These are phyloP conservation scores for Apotomis betuletana DNA, from an alignment of 2,888 invertebrate species.

Conservation along the genomic window DNA sequence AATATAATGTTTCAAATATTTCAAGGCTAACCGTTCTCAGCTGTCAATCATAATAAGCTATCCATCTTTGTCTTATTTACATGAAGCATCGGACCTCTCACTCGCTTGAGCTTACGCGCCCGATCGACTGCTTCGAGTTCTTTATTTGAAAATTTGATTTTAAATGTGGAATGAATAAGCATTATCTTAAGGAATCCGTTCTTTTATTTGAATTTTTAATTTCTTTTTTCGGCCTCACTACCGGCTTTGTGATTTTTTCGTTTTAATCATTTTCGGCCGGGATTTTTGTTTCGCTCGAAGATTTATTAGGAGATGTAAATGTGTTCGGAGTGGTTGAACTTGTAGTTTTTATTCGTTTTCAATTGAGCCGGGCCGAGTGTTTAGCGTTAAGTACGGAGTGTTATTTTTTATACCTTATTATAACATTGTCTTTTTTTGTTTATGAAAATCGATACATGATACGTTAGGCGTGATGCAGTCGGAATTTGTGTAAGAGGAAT, in stretches of 20 bases:
- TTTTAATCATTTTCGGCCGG: constrained; percentile 66
- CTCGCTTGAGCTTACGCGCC: constrained; percentile 66
- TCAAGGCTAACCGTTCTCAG: constrained; percentile 84
- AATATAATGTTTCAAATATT: constrained; percentile 84
- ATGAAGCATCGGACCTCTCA: constrained; percentile 58
- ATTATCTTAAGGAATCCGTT: constrained; percentile 81
- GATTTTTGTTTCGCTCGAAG: constrained; percentile 66
- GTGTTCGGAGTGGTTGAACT: constrained; percentile 58
- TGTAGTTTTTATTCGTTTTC: constrained; percentile 50
- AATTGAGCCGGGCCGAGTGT: constrained; percentile 34
- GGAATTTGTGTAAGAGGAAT: constrained; percentile 65
- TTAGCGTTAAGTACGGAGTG: constrained; percentile 24
- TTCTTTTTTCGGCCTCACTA: constrained; percentile 77
- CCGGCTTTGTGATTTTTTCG: constrained; percentile 69
- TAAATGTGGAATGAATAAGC: constrained; percentile 84
- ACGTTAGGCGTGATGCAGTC: constrained; percentile 43
- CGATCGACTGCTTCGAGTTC: constrained; percentile 78
- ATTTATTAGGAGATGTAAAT: constrained; percentile 77
- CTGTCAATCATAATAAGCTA: constrained; percentile 84
- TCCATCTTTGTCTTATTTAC: constrained; percentile 72
- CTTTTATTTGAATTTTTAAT: constrained; percentile 82
- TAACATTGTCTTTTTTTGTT: constrained; percentile 52
- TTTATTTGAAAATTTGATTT: constrained; percentile 83
- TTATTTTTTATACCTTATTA: constrained; percentile 25
- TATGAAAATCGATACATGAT: constrained; percentile 59